A percentile compares a stretch with the other conserved stretches of the same genome.
These are phyloP conservation scores for Noctua janthina DNA, from an alignment of 2,888 invertebrate species.

Conservation along the genomic window DNA sequence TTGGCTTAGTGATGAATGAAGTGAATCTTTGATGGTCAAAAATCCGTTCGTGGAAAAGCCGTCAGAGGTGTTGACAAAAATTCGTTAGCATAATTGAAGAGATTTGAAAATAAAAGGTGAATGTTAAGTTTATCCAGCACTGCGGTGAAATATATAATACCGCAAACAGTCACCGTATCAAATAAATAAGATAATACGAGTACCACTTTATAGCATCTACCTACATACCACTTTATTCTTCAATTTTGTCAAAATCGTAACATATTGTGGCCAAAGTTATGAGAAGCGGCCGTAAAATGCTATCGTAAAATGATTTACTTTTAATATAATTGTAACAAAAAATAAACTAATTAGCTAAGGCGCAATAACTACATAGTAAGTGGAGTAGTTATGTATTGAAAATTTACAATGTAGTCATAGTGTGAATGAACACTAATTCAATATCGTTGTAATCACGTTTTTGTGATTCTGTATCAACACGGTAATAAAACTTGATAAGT, in stretches of 20 bases:
- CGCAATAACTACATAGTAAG: too few relatives aligned
- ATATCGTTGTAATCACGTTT: constrained; percentile 11
- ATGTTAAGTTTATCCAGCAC: too few relatives aligned
- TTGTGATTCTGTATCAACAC: constrained; percentile 24
- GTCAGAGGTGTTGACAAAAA: neutral
- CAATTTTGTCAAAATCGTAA: neutral
- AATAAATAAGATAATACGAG: neutral
- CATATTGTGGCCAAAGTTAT: neutral
- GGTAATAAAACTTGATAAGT: constrained; percentile 29
- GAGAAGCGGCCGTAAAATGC: neutral
- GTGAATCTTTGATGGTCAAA: neutral
- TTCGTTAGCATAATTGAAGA: neutral
- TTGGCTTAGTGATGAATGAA: neutral
- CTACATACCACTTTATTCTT: neutral
- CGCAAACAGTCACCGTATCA: too few relatives aligned
- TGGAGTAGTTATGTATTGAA: neutral
- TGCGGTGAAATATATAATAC: neutral
- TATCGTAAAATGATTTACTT: neutral
- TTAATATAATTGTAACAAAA: neutral
- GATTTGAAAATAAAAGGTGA: too few relatives aligned
- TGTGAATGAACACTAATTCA: constrained; percentile 37
- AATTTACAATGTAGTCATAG: constrained; percentile 19
- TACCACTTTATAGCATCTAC: neutral
- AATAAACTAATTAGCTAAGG: neutral
- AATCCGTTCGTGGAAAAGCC: neutral